Evolutionary conservation across 1,140 invertebrate genomes (phyloP).

Genomic region (Musca vetustissima): DNA sequence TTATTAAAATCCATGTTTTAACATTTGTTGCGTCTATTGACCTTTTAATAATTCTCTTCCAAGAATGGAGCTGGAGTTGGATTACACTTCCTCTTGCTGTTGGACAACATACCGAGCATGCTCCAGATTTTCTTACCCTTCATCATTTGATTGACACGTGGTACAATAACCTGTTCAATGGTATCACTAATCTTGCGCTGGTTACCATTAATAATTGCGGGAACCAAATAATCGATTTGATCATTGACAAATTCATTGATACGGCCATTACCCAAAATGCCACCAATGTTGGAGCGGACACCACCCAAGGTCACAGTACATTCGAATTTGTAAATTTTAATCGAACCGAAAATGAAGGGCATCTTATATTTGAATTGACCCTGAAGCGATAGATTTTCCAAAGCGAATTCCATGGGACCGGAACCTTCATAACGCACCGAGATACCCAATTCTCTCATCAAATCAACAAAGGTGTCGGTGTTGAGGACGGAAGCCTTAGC

Average conservation of each 20-base stretch:
- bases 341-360: slow-evolving; percentile 49
- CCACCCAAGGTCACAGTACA: slow-evolving; percentile 38
- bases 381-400: slow-evolving; percentile 42
- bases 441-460: slow-evolving; percentile 41
- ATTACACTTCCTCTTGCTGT: slow-evolving; percentile 28
- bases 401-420: slow-evolving; percentile 40
- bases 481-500: slow-evolving; percentile 40
- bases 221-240: slow-evolving; percentile 41
- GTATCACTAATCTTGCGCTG: slow-evolving; percentile 41
- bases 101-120: slow-evolving; percentile 33
- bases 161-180: slow-evolving; percentile 41
- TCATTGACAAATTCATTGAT: slow-evolving; percentile 47
- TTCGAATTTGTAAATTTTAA: slow-evolving; percentile 51
- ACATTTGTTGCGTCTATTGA: no score
- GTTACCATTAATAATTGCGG: slow-evolving; percentile 42
- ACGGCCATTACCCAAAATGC: slow-evolving; percentile 45
- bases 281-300: slow-evolving; percentile 46
- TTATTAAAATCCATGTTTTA: not conserved
- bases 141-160: slow-evolving; percentile 36
- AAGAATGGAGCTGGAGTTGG: slow-evolving; percentile 47
- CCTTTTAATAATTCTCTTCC: slow-evolving; percentile 10
- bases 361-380: slow-evolving; percentile 54
- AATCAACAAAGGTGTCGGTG: slow-evolving; percentile 42
- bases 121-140: slow-evolving; percentile 51
- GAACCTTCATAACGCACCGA: slow-evolving; percentile 44